phyloP scores from a whole-genome alignment of 2,888 invertebrate species.

The Drosophila eohydei region DNA sequence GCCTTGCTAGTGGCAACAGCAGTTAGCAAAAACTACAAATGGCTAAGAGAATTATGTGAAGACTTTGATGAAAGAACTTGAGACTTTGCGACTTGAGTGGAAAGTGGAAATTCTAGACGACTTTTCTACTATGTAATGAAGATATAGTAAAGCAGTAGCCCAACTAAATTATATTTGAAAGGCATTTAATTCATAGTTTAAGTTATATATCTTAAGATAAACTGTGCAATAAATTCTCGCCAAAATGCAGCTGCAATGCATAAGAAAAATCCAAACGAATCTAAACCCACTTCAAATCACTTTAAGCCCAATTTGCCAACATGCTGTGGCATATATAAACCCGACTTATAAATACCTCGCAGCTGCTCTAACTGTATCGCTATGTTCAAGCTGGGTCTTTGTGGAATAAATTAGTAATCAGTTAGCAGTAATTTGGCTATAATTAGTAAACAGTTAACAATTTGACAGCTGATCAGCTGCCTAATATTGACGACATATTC shows the following conservation, averaged over 20 bases:
- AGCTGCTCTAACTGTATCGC: not conserved
- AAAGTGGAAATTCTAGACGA: too few species aligned
- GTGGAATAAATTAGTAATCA: not conserved
- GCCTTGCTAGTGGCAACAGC: not conserved
- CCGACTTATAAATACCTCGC: not conserved
- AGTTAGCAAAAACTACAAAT: not conserved
- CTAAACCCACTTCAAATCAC: not conserved
- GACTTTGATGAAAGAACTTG: not conserved
- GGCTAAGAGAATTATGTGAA: not conserved
- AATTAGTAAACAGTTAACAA: conserved; percentile 3
- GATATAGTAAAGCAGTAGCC: too few species aligned
- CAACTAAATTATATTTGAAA: too few species aligned
- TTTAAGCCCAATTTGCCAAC: not conserved
- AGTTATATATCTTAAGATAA: too few species aligned
- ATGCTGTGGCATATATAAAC: not conserved
- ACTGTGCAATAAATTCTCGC: too few species aligned
- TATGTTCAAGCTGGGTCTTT: not conserved
- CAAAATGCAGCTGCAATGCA: too few species aligned
- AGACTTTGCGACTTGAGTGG: not conserved
- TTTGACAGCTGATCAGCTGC: not conserved
- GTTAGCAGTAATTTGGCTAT: not conserved
- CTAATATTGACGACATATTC: not conserved
- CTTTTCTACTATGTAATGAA: too few species aligned
- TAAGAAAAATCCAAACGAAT: not conserved
- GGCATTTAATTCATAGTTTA: too few species aligned